Evolutionary conservation across 2,888 invertebrate species (phyloP).

Genomic region (Heteromurus nitidus): DNA sequence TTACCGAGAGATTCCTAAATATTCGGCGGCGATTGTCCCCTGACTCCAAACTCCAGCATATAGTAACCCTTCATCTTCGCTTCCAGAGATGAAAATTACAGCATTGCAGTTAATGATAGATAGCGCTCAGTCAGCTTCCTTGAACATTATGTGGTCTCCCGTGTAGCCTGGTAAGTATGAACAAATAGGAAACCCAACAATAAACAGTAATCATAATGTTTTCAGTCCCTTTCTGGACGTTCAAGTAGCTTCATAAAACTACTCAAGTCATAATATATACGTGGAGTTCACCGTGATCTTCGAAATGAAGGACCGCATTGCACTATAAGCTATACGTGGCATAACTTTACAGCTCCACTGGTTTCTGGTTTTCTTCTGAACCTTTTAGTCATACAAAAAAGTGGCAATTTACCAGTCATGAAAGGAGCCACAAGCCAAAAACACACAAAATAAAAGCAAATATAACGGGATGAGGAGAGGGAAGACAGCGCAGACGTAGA

Average conservation of each 20-base stretch:
- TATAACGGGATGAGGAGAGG: slow-evolving; percentile 16
- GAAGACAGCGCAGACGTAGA: not conserved
- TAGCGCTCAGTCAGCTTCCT: too few relatives aligned
- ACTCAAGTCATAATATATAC: too few relatives aligned
- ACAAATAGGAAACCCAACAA: slow-evolving; percentile 19
- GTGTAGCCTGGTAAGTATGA: slow-evolving; percentile 5
- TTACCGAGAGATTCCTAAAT: not conserved
- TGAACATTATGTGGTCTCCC: slow-evolving; percentile 29
- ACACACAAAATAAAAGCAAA: slow-evolving; percentile 38
- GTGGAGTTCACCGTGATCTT: not conserved
- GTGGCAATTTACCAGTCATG: slow-evolving; percentile 38
- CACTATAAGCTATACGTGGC: not conserved
- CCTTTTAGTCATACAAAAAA: slow-evolving; percentile 14
- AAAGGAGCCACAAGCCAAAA: slow-evolving; percentile 58
- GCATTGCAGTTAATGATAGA: slow-evolving; percentile 1
- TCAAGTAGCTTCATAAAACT: not conserved
- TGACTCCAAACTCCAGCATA: not conserved
- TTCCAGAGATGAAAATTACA: slow-evolving; percentile 12
- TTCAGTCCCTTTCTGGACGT: slow-evolving; percentile 11
- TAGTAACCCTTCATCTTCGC: not conserved
- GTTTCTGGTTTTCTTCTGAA: slow-evolving; percentile 4
- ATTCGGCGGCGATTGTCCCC: not conserved
- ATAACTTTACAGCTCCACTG: not conserved
- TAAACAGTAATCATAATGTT: slow-evolving; percentile 38
- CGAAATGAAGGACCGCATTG: slow-evolving; percentile 20